Percentiles rank a stretch among this genome's conserved stretches.
These are phyloP conservation scores for Palloptera scutellata DNA, from an alignment of 2,888 invertebrate genomes.

Conservation along the genomic window DNA sequence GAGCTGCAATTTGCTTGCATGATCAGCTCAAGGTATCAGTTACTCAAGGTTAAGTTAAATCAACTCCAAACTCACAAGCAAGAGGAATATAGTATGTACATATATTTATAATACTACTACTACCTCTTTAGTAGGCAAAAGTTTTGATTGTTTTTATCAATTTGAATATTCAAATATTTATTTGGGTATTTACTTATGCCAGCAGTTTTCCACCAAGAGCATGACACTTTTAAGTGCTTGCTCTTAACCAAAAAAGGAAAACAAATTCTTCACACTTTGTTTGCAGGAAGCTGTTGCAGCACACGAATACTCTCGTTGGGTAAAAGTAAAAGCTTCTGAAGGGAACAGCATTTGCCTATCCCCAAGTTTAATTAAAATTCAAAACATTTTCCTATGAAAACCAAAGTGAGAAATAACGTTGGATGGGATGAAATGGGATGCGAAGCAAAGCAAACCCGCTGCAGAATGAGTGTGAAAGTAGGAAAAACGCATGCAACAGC, in stretches of 20 bases:
- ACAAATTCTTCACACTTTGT: not conserved
- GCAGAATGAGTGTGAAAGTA: conserved; percentile 1
- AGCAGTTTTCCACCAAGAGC: conserved; percentile 1
- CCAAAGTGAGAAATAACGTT: conserved; percentile 6
- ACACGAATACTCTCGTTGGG: not conserved
- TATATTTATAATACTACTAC: no score
- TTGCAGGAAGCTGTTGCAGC: not conserved
- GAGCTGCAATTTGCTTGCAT: no score
- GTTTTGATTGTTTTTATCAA: no score
- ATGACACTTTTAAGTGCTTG: not conserved
- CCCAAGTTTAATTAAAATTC: conserved; percentile 41
- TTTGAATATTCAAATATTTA: no score
- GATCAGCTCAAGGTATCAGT: no score
- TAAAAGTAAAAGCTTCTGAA: not conserved
- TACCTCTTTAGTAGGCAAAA: no score
- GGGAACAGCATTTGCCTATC: not conserved
- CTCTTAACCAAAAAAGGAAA: not conserved
- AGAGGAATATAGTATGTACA: no score
- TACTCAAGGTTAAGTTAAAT: no score
- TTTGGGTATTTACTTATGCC: no score
- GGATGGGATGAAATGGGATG: not conserved
- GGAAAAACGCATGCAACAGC: conserved; percentile 9
- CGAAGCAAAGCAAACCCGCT: not conserved
- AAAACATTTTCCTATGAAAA: conserved; percentile 24
- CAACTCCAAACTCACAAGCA: no score